These are phyloP conservation scores for Limnodromus scolopaceus DNA, from an alignment of 2,797 vertebrate genomes.

Conservation along the genomic window DNA sequence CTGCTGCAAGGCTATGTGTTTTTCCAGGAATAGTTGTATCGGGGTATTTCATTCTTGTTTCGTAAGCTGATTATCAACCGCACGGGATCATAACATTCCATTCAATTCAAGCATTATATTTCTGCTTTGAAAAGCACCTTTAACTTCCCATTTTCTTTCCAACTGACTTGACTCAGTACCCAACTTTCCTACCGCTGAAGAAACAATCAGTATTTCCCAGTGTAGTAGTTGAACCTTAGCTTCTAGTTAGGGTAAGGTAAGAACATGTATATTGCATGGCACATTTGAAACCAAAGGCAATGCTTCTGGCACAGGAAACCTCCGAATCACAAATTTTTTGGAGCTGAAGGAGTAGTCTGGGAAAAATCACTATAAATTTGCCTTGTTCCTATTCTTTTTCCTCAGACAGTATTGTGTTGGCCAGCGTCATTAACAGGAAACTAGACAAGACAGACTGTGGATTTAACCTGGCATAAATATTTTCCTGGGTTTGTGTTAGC, in stretches of 20 bases:
- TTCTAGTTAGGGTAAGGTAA: not conserved
- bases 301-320: not conserved
- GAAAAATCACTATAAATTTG: not conserved
- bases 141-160: not conserved
- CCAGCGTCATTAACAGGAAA: not conserved
- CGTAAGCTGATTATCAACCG: slow-evolving; percentile 49
- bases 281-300: not conserved
- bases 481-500: not conserved
- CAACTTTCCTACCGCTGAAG: not conserved
- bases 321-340: not conserved
- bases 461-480: not conserved
- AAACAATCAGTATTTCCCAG: not conserved
- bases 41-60: slow-evolving; percentile 33
- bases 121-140: not conserved
- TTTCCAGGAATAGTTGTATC: slow-evolving; percentile 6
- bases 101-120: not conserved
- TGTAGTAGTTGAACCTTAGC: not conserved
- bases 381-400: not conserved
- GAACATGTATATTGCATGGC: not conserved
- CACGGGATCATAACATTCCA: slow-evolving; percentile 9
- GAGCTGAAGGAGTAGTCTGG: not conserved
- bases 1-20: slow-evolving; percentile 30
- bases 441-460: not conserved
- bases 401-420: not conserved
- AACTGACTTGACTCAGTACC: not conserved